These are phyloP conservation scores for Myopa testacea DNA, from an alignment of 2,888 invertebrate genomes.

Conservation along the genomic window DNA sequence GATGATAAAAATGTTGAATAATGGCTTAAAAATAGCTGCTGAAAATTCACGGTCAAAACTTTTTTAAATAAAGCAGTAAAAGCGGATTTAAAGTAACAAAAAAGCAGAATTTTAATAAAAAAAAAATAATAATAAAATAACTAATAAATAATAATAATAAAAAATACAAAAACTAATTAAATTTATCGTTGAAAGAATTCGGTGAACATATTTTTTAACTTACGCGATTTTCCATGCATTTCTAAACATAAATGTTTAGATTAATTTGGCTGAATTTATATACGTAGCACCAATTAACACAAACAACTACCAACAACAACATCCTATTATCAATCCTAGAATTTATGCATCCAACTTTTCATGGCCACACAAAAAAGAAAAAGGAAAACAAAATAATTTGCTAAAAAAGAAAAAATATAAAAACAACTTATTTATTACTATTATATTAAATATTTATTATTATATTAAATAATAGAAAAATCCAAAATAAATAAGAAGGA, in stretches of 20 bases:
- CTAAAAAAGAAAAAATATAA: neutral
- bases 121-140: constrained; percentile 3
- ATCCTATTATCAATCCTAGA: neutral
- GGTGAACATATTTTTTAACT: constrained; percentile 12
- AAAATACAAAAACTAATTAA: neutral
- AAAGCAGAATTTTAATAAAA: neutral
- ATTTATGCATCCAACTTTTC: constrained; percentile 29
- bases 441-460: no score
- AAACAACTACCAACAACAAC: constrained; percentile 7
- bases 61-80: neutral
- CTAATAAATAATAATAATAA: neutral
- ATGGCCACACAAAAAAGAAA: constrained; percentile 28
- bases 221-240: constrained; percentile 22
- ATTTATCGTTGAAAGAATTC: neutral
- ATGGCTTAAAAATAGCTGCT: neutral
- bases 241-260: constrained; percentile 34
- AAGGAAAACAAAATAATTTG: neutral
- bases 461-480: no score
- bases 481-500: no score
- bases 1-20: neutral
- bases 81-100: neutral
- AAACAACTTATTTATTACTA: no score
- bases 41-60: neutral
- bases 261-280: constrained; percentile 27
- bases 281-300: constrained; percentile 6